Evolutionary conservation across 2,888 invertebrate species (phyloP).

Genomic region (Lapara coniferarum): DNA sequence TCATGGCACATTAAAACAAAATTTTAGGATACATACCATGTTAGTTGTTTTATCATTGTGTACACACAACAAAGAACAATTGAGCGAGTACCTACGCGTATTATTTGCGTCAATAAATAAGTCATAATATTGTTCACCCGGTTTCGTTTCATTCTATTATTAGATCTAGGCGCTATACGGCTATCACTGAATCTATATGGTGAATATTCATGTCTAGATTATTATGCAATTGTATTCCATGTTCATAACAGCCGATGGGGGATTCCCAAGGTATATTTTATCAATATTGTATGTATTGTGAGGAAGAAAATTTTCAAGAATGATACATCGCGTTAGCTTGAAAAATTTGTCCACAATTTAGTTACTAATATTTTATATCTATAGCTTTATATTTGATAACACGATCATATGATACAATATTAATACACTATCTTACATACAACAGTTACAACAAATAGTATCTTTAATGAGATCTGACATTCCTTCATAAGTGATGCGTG

Average conservation of each 20-base stretch:
- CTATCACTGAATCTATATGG: constrained; percentile 7
- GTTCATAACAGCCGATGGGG: neutral
- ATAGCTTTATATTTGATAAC: neutral
- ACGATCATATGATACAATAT: neutral
- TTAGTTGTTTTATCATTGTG: too few species aligned
- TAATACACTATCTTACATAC: neutral
- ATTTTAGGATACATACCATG: too few species aligned
- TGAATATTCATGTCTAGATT: neutral
- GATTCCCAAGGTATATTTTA: neutral
- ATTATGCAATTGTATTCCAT: neutral
- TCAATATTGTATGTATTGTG: neutral
- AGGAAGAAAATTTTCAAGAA: neutral
- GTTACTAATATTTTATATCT: neutral
- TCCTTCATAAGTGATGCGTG: neutral
- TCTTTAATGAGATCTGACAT: constrained; percentile 4
- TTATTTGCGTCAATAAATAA: constrained; percentile 24
- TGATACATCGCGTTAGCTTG: neutral
- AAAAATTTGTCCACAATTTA: neutral
- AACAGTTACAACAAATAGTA: neutral
- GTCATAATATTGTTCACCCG: constrained; percentile 9
- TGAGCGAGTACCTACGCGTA: constrained; percentile 1
- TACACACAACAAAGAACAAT: constrained; percentile 8
- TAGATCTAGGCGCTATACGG: constrained; percentile 1
- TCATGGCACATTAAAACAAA: too few species aligned
- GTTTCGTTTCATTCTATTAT: constrained; percentile 6